Base-by-base conservation (phyloP, 2,888 invertebrate genomes). In the Prosapia bicincta region DNA sequence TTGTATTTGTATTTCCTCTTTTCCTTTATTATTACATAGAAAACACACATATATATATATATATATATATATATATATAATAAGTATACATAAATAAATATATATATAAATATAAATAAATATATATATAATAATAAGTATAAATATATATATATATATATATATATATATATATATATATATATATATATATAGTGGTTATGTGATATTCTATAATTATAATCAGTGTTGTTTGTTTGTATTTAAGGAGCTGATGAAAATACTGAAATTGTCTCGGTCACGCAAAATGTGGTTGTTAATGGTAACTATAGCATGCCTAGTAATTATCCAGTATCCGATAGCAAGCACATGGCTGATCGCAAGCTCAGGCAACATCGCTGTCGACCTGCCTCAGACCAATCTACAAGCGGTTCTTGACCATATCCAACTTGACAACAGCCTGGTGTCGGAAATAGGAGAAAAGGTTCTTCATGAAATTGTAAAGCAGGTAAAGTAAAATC, bases 281-380 rank as follows among this genome's bases (percentile, higher is more conserved):
- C 76, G 78, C 38, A 90, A 90, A 87, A 87, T 90, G 88, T 90
- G 90, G 87, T 86, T 90, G 85, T 86, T 90, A 81, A 88, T 89
- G 83, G 86, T 90, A 83, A 84, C 89, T 83, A 89, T 89, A 82
- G 87, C 88, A 79, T 89, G 89, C 83, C 86, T 90, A 82, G 86
- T 90, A 81, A 86, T 90, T 82, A 89, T 89, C 83, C 90, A 91
- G 84, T 90, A 90, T 83, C 89, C 90, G 82, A 84, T 90, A 82
- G 89, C 89, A 71, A 75, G 75, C 82, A 83, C 79, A 81, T 82
- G 81, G 81, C 79, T 38, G 77, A 80, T 72, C 82, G 54, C 76
- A 0, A 66, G 72, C 20, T 70, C 76, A 66, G 66, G 71, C 0
- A 26, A 66, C 10, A 26, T 38, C 10, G 26, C 76, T 20, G 66